These are phyloP conservation scores for Agrotis segetum DNA, from an alignment of 2,888 invertebrate species.

Conservation along the genomic window DNA sequence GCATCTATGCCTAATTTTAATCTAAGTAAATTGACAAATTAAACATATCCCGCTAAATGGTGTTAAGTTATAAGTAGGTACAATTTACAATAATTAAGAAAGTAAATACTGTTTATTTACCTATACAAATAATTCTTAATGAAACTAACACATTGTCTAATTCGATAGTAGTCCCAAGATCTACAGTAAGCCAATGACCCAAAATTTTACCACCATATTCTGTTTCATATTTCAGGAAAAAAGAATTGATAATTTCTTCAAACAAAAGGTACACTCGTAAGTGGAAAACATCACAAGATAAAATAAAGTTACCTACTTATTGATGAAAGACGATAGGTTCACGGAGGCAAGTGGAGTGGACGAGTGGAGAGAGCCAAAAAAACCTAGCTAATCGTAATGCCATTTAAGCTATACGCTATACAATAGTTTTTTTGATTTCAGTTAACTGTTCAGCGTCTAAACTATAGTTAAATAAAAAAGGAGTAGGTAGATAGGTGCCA, in stretches of 20 bases:
- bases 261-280: not conserved
- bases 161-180: constrained; percentile 12
- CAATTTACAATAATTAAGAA: not conserved
- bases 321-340: not conserved
- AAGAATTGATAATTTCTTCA: not conserved
- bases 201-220: constrained; percentile 11
- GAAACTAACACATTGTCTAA: constrained; percentile 20
- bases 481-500: too few species aligned
- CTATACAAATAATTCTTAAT: not conserved
- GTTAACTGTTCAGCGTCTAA: too few species aligned
- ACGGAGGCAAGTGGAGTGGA: not conserved
- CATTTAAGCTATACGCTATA: too few species aligned
- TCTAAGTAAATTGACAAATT: constrained; percentile 46
- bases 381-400: too few species aligned
- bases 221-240: constrained; percentile 1
- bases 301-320: not conserved
- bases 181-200: constrained; percentile 13
- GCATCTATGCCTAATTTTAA: constrained; percentile 9
- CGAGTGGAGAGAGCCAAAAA: too few species aligned
- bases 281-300: not conserved
- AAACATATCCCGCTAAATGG: constrained; percentile 23
- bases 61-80: constrained; percentile 2
- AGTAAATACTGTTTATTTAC: not conserved
- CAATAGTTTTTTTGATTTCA: too few species aligned
- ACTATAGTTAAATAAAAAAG: too few species aligned